Evolutionary conservation across 2,113 vertebrate genomes (phyloP).

Genomic region (Potamarius usumacintae): DNA sequence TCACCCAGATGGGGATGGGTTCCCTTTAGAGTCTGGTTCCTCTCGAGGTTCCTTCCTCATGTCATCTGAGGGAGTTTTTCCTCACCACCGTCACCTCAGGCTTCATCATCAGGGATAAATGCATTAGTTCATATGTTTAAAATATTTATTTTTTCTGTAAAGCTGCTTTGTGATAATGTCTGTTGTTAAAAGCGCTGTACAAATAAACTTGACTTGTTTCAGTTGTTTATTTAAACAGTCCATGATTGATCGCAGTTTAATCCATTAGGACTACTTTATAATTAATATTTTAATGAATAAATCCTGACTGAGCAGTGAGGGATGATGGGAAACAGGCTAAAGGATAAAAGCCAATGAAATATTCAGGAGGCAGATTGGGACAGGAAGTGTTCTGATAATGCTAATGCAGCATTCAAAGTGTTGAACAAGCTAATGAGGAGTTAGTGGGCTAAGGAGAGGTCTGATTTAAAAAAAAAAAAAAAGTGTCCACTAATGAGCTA

Average conservation of each 20-base stretch:
- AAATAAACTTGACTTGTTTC: too few relatives aligned
- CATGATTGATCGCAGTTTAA: neutral
- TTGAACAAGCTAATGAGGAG: neutral
- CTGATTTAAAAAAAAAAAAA: neutral
- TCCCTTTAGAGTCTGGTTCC: too few relatives aligned
- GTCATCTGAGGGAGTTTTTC: too few relatives aligned
- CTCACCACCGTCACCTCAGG: too few relatives aligned
- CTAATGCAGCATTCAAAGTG: neutral
- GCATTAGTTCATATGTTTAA: too few relatives aligned
- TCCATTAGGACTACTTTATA: neutral
- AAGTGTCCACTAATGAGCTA: neutral
- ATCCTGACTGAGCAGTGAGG: neutral
- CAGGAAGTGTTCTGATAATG: slow-evolving; percentile 1
- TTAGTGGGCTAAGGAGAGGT: neutral
- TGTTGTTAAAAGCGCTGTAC: too few relatives aligned
- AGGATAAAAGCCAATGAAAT: neutral
- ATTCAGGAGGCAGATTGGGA: neutral
- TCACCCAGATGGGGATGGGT: too few relatives aligned
- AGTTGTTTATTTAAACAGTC: neutral
- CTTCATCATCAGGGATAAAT: too few relatives aligned
- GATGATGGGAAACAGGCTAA: slow-evolving; percentile 14
- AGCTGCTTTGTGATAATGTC: too few relatives aligned
- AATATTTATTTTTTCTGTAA: too few relatives aligned
- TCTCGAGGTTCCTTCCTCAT: too few relatives aligned
- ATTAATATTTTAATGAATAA: slow-evolving; percentile 12